Conservation (phyloP, 2,888 invertebrate species). For the Drosophila tanythrix region DNA sequence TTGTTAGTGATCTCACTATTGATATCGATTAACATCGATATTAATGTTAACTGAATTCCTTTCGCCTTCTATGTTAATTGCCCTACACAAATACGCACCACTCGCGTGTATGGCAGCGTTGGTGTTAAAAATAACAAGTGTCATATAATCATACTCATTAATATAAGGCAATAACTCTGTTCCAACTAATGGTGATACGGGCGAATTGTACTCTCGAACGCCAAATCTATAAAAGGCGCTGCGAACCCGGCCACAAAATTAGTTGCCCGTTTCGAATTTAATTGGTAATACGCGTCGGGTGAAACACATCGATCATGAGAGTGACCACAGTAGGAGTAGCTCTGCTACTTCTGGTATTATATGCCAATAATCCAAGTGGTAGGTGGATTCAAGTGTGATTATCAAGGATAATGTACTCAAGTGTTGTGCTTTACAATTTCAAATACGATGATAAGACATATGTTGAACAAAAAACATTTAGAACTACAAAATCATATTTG, state of each 20-base stretch:
- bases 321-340: conserved; percentile 64
- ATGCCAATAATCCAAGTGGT: conserved; percentile 74
- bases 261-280: conserved; percentile 74
- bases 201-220: conserved; percentile 23
- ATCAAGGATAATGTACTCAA: conserved; percentile 23
- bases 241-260: conserved; percentile 48
- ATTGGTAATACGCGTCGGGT: conserved; percentile 69
- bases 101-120: not conserved
- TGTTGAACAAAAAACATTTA: too few relatives aligned
- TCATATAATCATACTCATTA: conserved; percentile 61
- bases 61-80: conserved; percentile 48
- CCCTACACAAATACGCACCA: conserved; percentile 5
- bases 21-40: too few relatives aligned
- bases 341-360: conserved; percentile 74
- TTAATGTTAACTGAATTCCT: too few relatives aligned
- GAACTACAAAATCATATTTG: not conserved
- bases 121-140: conserved; percentile 68
- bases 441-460: not conserved
- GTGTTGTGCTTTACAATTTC: conserved; percentile 11
- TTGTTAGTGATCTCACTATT: too few relatives aligned
- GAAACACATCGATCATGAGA: conserved; percentile 72
- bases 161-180: conserved; percentile 66
- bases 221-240: conserved; percentile 79
- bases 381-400: conserved; percentile 53
- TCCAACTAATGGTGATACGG: conserved; percentile 38